Conservation (phyloP, 2,797 vertebrate species). For the Anabas testudineus region DNA sequence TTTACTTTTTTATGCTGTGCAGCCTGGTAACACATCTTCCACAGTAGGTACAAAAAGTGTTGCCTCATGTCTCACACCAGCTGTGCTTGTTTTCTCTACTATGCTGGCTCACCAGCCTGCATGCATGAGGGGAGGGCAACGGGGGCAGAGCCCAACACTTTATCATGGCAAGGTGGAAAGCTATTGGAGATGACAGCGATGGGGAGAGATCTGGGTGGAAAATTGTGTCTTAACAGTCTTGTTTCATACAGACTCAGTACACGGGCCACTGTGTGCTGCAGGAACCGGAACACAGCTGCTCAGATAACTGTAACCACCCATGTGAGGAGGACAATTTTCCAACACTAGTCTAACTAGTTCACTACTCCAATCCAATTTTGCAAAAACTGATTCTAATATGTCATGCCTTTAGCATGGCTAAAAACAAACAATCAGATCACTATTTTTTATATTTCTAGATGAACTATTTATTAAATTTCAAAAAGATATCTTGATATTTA, state of each 20-base stretch:
- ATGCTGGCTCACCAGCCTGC: conserved; percentile 62
- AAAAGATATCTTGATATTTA: too few relatives aligned
- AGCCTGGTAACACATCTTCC: conserved; percentile 53
- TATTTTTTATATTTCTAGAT: not conserved
- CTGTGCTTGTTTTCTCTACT: conserved; percentile 68
- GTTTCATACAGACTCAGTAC: conserved; percentile 39
- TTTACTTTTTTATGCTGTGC: conserved; percentile 60
- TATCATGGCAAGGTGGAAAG: conserved; percentile 58
- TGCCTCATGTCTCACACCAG: conserved; percentile 66
- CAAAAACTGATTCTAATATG: conserved; percentile 32
- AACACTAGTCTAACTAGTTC: conserved; percentile 25
- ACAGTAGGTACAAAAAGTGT: conserved; percentile 51
- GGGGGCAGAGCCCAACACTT: conserved; percentile 71
- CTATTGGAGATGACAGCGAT: conserved; percentile 57
- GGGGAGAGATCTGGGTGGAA: conserved; percentile 9
- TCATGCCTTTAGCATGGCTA: not conserved
- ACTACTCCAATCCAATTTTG: conserved; percentile 34
- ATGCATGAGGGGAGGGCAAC: conserved; percentile 78
- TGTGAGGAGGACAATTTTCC: conserved; percentile 34
- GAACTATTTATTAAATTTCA: not conserved
- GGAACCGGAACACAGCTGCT: conserved; percentile 31
- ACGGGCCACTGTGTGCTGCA: conserved; percentile 22
- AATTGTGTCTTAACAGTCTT: conserved; percentile 13
- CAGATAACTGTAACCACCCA: conserved; percentile 26
- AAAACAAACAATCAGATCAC: not conserved